Base-by-base conservation (phyloP, 1,140 invertebrate genomes). In the Drosophila lacteicornis region DNA sequence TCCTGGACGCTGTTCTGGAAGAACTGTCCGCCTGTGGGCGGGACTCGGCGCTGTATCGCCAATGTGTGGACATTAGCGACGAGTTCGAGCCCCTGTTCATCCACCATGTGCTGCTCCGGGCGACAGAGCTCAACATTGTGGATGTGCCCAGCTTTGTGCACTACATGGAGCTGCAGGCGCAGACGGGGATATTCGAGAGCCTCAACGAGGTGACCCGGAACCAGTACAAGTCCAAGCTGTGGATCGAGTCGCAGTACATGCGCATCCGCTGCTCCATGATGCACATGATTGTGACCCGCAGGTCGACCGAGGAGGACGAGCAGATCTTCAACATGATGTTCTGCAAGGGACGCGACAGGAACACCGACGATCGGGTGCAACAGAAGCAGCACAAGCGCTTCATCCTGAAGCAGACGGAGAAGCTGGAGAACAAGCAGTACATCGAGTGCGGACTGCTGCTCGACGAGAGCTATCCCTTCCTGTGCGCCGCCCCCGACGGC, bases 401-500 rank as follows among this genome's bases (percentile, higher is more conserved):
- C 45, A 92, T 92, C 66, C 50, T 92, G 12, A 92, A 92, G 33
- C 92, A 92, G 63, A 92, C 92, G 0, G 91, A 92, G 19, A 92
- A 92, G 56, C 53, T 92, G 19, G 91, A 92, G 38, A 92, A 92
- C 40, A 92, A 92, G 65, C 74, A 85, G n/a, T 92, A 92, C 33
- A 2, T 63, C 3, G 88, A 92, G 56, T 92, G 92, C 43, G 92
- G 92, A n/a, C 61, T 93, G 12, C 49, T 93, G 1, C 61, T 93
- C 5, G 76, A 81, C 50, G 90, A 92, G 56, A 78, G 43, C 43
- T 92, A 91, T 75, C 92, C 92, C 8, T 93, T 75, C 43, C 47
- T 92, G 13, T 93, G 92, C 49, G 93, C 91, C 15, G 91, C 93
- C 8, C 93, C 93, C 12, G 93, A 94, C 91, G 93, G 92, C 8